These are phyloP conservation scores for Orthosia cruda DNA, from an alignment of 2,888 invertebrate species.

Conservation along the genomic window DNA sequence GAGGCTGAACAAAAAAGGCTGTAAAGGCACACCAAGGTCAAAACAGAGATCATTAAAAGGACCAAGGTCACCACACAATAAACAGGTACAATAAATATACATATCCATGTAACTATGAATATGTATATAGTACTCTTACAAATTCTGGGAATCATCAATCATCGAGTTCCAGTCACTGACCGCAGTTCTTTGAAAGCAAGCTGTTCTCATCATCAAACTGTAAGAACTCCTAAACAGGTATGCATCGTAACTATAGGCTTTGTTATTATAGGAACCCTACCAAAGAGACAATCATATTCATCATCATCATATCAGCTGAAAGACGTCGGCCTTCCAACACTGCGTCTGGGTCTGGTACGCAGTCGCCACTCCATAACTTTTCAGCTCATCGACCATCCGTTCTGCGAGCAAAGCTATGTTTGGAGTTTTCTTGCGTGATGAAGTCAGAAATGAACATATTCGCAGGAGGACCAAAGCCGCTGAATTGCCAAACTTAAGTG, in stretches of 20 bases:
- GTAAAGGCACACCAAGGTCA: background rate
- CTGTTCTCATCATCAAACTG: background rate
- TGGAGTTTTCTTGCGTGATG: no score
- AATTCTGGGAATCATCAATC: background rate
- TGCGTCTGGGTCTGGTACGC: no score
- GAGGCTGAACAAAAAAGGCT: constrained; percentile 14
- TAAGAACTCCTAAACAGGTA: background rate
- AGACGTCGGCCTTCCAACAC: no score
- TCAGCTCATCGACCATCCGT: no score
- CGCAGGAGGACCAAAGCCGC: no score
- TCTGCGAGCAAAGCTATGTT: no score
- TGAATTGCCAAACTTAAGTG: no score
- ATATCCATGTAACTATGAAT: constrained; percentile 10
- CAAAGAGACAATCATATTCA: background rate
- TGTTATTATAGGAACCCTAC: background rate
- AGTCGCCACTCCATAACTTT: no score
- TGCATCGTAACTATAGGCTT: background rate
- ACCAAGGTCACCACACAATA: background rate
- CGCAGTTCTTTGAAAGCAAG: background rate
- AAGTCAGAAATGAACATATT: no score
- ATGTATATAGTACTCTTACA: background rate
- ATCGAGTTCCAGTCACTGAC: background rate
- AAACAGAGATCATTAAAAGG: background rate
- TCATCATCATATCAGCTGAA: no score
- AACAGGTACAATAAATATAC: constrained; percentile 22